Evolutionary conservation across 2,113 vertebrate genomes (phyloP).

Genomic region (Entomyzon cyanotis): DNA sequence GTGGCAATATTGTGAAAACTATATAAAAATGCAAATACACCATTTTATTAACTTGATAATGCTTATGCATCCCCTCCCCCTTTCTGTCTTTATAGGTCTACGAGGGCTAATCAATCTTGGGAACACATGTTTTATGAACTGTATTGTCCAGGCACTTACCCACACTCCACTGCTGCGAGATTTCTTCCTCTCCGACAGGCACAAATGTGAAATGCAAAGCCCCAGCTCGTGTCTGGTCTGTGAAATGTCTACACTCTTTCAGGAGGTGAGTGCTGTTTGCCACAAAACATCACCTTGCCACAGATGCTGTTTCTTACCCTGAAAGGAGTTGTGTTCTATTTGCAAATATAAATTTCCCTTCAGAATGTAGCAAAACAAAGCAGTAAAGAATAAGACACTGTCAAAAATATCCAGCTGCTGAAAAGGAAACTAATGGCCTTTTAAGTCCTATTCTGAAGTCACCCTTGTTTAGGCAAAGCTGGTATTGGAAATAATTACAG

Average conservation of each 20-base stretch:
- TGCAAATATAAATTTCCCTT: not conserved
- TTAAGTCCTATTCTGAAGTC: not conserved
- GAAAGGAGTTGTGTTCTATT: not conserved
- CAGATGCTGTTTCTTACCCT: not conserved
- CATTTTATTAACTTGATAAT: not conserved
- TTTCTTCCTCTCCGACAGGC: conserved; percentile 97
- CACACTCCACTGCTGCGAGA: conserved; percentile 96
- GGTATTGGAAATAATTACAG: conserved; percentile 28
- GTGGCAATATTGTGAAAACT: not conserved
- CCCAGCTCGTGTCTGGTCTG: conserved; percentile 97
- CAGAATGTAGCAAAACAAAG: not conserved
- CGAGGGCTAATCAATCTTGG: conserved; percentile 96
- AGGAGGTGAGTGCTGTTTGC: conserved; percentile 83
- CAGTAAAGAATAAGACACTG: not conserved
- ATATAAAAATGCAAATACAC: conserved; percentile 12
- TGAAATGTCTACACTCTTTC: conserved; percentile 98
- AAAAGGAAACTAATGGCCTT: not conserved
- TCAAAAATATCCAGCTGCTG: not conserved
- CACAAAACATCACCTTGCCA: not conserved
- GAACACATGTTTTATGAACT: conserved; percentile 99
- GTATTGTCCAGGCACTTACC: conserved; percentile 96
- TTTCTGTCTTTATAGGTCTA: conserved; percentile 81
- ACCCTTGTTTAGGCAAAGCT: conserved; percentile 5
- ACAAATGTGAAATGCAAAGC: conserved; percentile 99
- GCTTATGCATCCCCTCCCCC: conserved; percentile 19